phyloP scores from a whole-genome alignment of 2,888 invertebrate species.

The Luperina testacea region DNA sequence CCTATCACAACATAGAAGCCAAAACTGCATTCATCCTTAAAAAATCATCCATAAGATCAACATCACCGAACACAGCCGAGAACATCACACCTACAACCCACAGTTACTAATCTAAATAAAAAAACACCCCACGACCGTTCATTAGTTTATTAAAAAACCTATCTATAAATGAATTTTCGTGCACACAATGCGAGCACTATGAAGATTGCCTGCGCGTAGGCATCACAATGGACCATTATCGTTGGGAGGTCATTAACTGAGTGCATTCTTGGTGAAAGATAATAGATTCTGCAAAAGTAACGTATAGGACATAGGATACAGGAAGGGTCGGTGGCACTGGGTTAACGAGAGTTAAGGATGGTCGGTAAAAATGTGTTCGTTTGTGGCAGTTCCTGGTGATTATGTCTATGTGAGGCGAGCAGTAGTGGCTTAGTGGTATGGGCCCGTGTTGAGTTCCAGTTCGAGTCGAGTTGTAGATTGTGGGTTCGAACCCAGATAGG shows the following conservation, averaged over 20 bases:
- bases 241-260: slow-evolving; percentile 83
- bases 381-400: not conserved
- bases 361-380: not conserved
- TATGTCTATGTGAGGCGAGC: no score
- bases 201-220: slow-evolving; percentile 83
- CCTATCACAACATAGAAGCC: no score
- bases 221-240: slow-evolving; percentile 82
- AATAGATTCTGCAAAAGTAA: slow-evolving; percentile 76
- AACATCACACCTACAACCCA: not conserved
- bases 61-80: slow-evolving; percentile 16
- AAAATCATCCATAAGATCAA: not conserved
- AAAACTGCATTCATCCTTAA: not conserved
- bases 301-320: slow-evolving; percentile 75
- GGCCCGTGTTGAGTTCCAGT: no score
- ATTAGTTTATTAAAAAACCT: slow-evolving; percentile 78
- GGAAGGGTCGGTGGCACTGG: slow-evolving; percentile 71
- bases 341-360: slow-evolving; percentile 41
- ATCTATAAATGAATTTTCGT: slow-evolving; percentile 73
- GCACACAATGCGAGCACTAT: slow-evolving; percentile 80
- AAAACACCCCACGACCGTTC: slow-evolving; percentile 52
- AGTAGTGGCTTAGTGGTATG: no score
- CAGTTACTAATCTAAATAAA: slow-evolving; percentile 37
- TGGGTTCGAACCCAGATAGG: no score
- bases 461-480: no score
- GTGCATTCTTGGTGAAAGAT: slow-evolving; percentile 88